phyloP scores from a whole-genome alignment of 2,113 vertebrate genomes.

The Microtus pennsylvanicus region DNA sequence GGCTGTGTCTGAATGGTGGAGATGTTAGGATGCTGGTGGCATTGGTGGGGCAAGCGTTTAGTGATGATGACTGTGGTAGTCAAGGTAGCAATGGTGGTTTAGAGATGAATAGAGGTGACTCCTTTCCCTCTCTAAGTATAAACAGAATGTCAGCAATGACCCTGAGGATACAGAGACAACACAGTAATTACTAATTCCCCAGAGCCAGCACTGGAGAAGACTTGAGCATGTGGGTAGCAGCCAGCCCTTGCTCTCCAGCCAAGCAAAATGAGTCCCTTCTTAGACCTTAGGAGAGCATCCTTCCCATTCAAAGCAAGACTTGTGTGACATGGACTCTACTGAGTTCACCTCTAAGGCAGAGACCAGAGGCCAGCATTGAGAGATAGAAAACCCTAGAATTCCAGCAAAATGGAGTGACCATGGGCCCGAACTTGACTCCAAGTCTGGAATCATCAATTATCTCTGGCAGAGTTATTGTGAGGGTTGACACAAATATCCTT shows the following conservation, averaged over 20 bases:
- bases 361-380: background rate
- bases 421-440: background rate
- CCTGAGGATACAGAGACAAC: background rate
- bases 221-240: background rate
- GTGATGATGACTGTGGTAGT: background rate
- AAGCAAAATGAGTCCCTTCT: background rate
- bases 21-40: background rate
- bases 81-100: background rate
- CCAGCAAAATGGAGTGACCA: background rate
- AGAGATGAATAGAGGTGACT: background rate
- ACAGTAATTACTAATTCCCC: background rate
- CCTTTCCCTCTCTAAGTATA: background rate
- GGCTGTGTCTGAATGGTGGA: too few relatives aligned
- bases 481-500: constrained; percentile 41
- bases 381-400: background rate
- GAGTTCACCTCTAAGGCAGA: background rate
- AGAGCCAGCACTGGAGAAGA: background rate
- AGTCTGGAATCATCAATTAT: constrained; percentile 37
- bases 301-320: background rate
- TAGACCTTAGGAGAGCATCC: background rate
- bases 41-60: background rate
- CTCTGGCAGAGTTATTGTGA: background rate
- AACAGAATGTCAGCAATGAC: background rate
- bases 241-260: background rate
- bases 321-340: background rate